A percentile compares a stretch with the other conserved stretches of the same genome.
phyloP scores from a whole-genome alignment of 2,888 invertebrate species.

The Hypomecis punctinalis region DNA sequence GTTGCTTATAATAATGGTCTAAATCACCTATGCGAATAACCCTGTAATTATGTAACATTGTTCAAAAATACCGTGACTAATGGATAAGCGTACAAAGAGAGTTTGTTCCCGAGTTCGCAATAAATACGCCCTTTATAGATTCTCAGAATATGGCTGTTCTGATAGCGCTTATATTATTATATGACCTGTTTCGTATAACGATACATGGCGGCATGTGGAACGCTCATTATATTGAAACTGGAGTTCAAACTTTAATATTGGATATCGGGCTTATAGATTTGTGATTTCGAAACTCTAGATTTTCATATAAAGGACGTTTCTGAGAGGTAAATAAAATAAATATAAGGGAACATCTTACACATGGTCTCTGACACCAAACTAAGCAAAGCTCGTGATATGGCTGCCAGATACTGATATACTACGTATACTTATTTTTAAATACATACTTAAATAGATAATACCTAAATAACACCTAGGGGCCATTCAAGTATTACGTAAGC shows the following conservation, averaged over 20 bases:
- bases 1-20: no score
- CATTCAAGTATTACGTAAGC: no score
- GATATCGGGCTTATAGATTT: slow-evolving; percentile 5
- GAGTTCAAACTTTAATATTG: slow-evolving; percentile 33
- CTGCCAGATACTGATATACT: no score
- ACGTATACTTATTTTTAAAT: no score
- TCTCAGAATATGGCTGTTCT: slow-evolving; percentile 25
- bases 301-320: no score
- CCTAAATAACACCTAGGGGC: no score
- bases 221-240: slow-evolving; percentile 21
- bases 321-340: no score
- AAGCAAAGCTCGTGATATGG: no score
- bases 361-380: no score
- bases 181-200: slow-evolving; percentile 19
- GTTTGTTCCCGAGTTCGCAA: slow-evolving; percentile 28
- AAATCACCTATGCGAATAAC: no score
- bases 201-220: slow-evolving; percentile 26
- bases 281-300: background rate
- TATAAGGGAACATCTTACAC: no score
- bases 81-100: slow-evolving; percentile 26
- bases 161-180: slow-evolving; percentile 21
- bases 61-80: slow-evolving; percentile 27
- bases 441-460: no score
- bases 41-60: slow-evolving; percentile 2
- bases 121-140: slow-evolving; percentile 28